phyloP scores from a whole-genome alignment of 2,888 invertebrate genomes.

The Horisme vitalbata region DNA sequence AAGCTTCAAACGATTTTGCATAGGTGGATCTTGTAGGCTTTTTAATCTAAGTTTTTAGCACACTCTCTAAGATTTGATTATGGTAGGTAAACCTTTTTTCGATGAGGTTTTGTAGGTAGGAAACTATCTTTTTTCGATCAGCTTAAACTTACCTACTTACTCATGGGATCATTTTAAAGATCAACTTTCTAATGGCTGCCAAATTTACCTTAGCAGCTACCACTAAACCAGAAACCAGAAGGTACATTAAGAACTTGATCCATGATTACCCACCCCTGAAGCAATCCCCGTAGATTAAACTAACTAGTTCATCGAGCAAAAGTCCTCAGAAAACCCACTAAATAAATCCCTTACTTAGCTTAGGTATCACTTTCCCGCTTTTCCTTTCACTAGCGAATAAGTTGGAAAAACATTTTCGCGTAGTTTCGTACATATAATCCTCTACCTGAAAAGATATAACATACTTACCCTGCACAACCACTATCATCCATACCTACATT shows the following conservation, averaged over 20 bases:
- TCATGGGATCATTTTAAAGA: too few relatives aligned
- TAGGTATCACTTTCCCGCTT: conserved; percentile 74
- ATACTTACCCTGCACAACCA: conserved; percentile 75
- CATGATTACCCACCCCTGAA: not conserved
- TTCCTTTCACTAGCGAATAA: conserved; percentile 77
- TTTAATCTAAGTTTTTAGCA: too few relatives aligned
- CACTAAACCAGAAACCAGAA: not conserved
- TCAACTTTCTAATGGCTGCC: too few relatives aligned
- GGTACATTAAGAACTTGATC: not conserved
- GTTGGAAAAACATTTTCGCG: conserved; percentile 80
- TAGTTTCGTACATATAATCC: conserved; percentile 73
- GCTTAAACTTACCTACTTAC: too few relatives aligned
- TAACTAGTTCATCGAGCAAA: conserved; percentile 18
- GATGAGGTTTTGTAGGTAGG: too few relatives aligned
- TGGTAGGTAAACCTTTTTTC: too few relatives aligned
- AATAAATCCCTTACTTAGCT: conserved; percentile 34
- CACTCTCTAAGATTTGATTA: too few relatives aligned
- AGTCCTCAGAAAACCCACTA: conserved; percentile 26
- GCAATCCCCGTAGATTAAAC: conserved; percentile 7
- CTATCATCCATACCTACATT: conserved; percentile 79
- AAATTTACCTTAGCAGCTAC: too few relatives aligned
- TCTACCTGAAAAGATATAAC: conserved; percentile 80
- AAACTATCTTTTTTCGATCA: too few relatives aligned
- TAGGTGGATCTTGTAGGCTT: too few relatives aligned
- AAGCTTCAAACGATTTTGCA: too few relatives aligned